Conservation (phyloP, 2,797 vertebrate species). For the Anguilla marmorata region DNA sequence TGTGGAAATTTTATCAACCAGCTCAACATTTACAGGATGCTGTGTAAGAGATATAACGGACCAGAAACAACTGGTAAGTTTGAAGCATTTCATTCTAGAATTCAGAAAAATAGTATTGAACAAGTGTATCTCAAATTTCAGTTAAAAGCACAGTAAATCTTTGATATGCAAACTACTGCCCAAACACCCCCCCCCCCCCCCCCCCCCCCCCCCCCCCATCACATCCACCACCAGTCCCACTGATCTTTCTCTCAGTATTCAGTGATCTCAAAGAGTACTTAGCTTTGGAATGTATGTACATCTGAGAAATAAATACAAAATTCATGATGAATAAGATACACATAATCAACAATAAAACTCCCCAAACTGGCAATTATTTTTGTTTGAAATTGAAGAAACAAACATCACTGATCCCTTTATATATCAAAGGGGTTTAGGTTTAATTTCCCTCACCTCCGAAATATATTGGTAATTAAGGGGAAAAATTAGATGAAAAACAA, state of each 20-base stretch:
- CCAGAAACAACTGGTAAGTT: background rate
- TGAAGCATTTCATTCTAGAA: background rate
- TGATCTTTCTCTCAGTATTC: background rate
- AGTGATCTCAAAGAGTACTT: background rate
- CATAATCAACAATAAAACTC: background rate
- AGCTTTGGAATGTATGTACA: background rate
- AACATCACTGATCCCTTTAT: background rate
- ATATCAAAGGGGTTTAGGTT: background rate
- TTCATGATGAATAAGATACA: background rate
- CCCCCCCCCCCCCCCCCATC: background rate
- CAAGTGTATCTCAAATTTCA: background rate
- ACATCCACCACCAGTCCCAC: background rate
- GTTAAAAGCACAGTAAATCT: background rate
- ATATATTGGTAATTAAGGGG: conserved; percentile 20
- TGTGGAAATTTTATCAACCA: background rate
- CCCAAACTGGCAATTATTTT: background rate
- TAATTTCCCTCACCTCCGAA: conserved; percentile 26
- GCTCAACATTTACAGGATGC: background rate
- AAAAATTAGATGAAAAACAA: conserved; percentile 25
- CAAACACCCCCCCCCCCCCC: background rate
- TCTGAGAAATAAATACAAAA: conserved; percentile 14
- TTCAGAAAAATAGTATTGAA: background rate
- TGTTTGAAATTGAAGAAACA: conserved; percentile 14
- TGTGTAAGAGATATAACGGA: background rate
- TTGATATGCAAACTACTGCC: background rate